Conservation (phyloP, 2,113 vertebrate genomes). For the Myotis yumanensis region DNA sequence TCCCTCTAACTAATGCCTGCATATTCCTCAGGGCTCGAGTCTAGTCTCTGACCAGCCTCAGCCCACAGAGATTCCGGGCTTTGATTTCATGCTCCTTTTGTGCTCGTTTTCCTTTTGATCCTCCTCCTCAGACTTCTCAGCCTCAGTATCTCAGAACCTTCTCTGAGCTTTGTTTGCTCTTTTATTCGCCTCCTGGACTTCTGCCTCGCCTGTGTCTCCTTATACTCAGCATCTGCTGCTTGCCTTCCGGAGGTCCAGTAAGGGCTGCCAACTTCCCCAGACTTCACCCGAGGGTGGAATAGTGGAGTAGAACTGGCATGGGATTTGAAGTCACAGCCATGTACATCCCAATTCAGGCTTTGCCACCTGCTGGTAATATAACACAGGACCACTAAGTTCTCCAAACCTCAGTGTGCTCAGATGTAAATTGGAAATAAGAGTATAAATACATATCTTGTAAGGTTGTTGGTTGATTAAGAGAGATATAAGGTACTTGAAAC, state of each 20-base stretch:
- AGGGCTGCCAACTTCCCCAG: background rate
- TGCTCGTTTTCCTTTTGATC: constrained; percentile 34
- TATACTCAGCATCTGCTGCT: background rate
- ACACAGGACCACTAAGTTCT: background rate
- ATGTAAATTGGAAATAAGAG: background rate
- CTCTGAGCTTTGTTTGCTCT: background rate
- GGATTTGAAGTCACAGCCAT: background rate
- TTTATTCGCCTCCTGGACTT: background rate
- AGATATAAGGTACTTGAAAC: background rate
- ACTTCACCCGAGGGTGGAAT: background rate
- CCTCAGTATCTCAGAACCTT: background rate
- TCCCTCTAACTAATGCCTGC: background rate
- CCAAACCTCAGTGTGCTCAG: background rate
- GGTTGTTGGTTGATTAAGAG: background rate
- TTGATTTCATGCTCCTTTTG: constrained; percentile 41
- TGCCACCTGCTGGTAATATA: background rate
- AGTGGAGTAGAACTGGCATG: background rate
- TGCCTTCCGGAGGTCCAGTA: background rate
- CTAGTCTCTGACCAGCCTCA: background rate
- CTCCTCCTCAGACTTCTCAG: background rate
- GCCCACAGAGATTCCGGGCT: background rate
- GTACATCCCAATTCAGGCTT: background rate
- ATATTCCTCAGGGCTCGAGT: background rate
- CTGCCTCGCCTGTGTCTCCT: background rate
- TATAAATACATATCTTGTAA: background rate